Conservation (phyloP, 2,113 vertebrate species). For the Epinephelus moara region DNA sequence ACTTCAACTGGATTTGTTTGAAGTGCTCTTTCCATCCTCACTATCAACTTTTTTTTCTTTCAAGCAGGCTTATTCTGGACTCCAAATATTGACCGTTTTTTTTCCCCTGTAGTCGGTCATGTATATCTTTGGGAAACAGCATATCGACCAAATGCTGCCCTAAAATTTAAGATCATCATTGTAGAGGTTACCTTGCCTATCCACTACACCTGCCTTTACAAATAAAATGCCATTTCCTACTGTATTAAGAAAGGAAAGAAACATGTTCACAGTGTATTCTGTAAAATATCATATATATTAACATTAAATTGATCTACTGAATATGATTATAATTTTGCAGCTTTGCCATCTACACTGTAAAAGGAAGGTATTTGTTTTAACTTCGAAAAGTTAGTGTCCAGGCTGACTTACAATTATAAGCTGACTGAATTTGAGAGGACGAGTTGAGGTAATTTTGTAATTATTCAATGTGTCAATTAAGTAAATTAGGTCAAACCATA, state of each 20-base stretch:
- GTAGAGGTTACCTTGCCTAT: too few species aligned
- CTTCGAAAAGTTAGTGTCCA: too few species aligned
- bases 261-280: background rate
- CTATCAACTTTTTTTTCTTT: slow-evolving; percentile 49
- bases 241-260: background rate
- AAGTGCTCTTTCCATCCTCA: slow-evolving; percentile 86
- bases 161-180: background rate
- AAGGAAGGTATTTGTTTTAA: too few species aligned
- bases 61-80: slow-evolving; percentile 13
- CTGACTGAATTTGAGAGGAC: too few species aligned
- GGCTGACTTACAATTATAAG: too few species aligned
- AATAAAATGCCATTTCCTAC: background rate
- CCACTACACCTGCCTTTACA: background rate
- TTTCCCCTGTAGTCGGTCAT: background rate
- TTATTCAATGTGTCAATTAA: too few species aligned
- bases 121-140: slow-evolving; percentile 27
- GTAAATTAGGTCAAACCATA: too few species aligned
- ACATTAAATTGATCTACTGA: background rate
- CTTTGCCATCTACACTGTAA: too few species aligned
- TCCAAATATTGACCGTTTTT: background rate
- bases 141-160: background rate
- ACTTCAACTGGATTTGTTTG: slow-evolving; percentile 92
- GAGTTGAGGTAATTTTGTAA: too few species aligned
- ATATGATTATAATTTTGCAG: background rate
- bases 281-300: background rate